Percentiles rank a stretch among this genome's conserved stretches.
Evolutionary conservation across 2,113 vertebrate species (phyloP).

Genomic region (Sialia sialis): DNA sequence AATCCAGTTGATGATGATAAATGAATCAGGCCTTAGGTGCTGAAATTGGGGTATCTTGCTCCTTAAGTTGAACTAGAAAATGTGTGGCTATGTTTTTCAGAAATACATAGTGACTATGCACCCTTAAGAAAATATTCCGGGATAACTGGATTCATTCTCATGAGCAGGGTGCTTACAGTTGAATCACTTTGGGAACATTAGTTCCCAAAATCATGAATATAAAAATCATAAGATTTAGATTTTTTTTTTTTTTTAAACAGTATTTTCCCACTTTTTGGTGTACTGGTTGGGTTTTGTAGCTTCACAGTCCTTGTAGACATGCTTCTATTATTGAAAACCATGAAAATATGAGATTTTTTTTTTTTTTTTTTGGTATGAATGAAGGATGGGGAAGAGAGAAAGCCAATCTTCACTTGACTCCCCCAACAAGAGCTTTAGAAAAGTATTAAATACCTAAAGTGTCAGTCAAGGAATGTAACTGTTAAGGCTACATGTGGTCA

Average conservation of each 20-base stretch:
- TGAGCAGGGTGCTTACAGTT: not conserved
- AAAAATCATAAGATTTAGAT: not conserved
- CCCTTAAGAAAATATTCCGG: not conserved
- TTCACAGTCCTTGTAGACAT: not conserved
- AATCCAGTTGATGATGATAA: slow-evolving; percentile 3
- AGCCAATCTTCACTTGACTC: not conserved
- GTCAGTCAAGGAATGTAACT: not conserved
- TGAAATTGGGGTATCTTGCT: not conserved
- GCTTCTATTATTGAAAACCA: not conserved
- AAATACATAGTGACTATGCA: not conserved
- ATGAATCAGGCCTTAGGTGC: not conserved
- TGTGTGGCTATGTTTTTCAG: not conserved
- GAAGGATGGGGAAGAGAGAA: not conserved
- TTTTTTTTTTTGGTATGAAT: not conserved
- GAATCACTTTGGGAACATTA: not conserved
- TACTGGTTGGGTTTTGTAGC: not conserved
- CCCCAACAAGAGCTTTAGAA: not conserved
- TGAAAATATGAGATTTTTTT: not conserved
- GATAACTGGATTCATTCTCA: not conserved
- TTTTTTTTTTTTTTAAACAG: not conserved
- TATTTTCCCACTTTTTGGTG: not conserved
- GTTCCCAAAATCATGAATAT: not conserved
- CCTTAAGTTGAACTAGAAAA: not conserved
- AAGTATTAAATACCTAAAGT: not conserved
- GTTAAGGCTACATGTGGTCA: not conserved